These are phyloP conservation scores for Dendropsophus ebraccatus DNA, from an alignment of 2,113 vertebrate genomes.

Conservation along the genomic window DNA sequence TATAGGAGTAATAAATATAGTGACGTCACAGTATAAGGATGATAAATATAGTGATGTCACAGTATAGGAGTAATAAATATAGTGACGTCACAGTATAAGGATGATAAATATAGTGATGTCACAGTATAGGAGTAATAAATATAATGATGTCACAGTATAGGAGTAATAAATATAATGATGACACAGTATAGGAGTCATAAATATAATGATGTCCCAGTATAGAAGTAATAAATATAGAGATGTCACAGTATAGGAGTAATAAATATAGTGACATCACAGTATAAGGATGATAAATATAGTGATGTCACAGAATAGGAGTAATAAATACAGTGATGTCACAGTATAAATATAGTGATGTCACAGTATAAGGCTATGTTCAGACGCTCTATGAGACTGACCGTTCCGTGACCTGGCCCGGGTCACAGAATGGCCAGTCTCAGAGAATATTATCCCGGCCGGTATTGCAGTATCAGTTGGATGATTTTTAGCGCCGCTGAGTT, in stretches of 20 bases:
- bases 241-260: no score
- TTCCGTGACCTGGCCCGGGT: no score
- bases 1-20: not conserved
- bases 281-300: not conserved
- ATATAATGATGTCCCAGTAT: no score
- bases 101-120: not conserved
- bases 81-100: not conserved
- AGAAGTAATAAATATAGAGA: not conserved
- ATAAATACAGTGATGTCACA: not conserved
- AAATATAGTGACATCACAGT: not conserved
- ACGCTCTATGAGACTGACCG: not conserved
- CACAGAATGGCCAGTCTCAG: no score
- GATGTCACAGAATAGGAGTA: not conserved
- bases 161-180: not conserved
- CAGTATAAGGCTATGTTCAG: not conserved
- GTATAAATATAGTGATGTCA: not conserved
- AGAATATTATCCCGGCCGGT: no score
- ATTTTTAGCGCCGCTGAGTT: no score
- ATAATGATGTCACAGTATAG: not conserved
- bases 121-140: not conserved
- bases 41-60: not conserved
- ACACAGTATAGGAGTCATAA: not conserved
- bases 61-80: not conserved
- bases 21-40: not conserved
- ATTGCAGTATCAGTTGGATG: no score